phyloP scores from a whole-genome alignment of 2,113 vertebrate genomes.

The Leucopsar rothschildi region DNA sequence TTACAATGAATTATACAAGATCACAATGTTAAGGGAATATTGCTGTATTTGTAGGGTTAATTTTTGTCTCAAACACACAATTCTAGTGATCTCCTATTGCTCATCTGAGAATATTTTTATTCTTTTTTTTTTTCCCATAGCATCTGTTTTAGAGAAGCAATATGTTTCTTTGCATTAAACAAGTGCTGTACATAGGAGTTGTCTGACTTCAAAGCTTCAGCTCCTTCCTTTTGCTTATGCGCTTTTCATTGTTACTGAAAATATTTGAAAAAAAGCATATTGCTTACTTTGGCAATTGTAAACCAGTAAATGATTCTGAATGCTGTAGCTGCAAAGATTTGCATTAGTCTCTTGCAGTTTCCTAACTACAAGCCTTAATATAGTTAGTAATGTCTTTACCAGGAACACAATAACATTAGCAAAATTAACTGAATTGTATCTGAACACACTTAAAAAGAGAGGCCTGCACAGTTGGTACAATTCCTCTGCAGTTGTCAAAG shows the following conservation, averaged over 20 bases:
- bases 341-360: not conserved
- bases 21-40: not conserved
- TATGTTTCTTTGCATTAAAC: slow-evolving; percentile 5
- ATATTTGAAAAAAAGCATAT: slow-evolving; percentile 20
- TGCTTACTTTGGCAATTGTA: slow-evolving; percentile 5
- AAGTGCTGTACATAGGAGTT: not conserved
- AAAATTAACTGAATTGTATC: not conserved
- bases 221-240: not conserved
- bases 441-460: not conserved
- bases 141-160: slow-evolving; percentile 27
- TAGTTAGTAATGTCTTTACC: not conserved
- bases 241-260: not conserved
- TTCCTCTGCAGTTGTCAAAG: not conserved
- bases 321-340: not conserved
- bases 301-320: not conserved
- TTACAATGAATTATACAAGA: not conserved
- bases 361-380: not conserved
- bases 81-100: not conserved
- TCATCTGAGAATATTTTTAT: not conserved
- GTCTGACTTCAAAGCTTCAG: not conserved
- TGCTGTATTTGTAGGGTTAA: not conserved
- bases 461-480: not conserved
- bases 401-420: not conserved
- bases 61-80: not conserved
- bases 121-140: not conserved